Percentiles rank a stretch among this genome's conserved stretches.
These are phyloP conservation scores for Toxotes chatareus DNA, from an alignment of 2,113 vertebrate species.

Conservation along the genomic window DNA sequence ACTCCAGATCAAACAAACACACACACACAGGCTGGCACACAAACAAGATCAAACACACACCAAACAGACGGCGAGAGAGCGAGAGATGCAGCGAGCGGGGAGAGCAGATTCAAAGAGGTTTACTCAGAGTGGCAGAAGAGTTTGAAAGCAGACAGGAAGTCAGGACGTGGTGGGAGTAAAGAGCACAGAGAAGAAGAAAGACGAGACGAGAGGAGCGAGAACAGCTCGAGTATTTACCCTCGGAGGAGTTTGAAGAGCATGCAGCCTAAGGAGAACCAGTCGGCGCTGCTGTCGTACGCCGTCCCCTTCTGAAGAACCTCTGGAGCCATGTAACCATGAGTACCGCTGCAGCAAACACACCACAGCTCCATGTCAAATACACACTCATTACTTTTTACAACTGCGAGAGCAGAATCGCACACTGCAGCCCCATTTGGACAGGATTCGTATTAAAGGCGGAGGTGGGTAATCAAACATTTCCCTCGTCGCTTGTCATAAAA, in stretches of 20 bases:
- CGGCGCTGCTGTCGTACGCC: constrained; percentile 96
- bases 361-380: constrained; percentile 4
- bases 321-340: constrained; percentile 98
- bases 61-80: constrained; percentile 31
- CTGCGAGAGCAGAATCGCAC: background rate
- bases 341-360: constrained; percentile 85
- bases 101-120: constrained; percentile 48
- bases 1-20: constrained; percentile 79
- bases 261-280: constrained; percentile 99
- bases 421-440: background rate
- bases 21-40: constrained; percentile 24
- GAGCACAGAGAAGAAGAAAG: background rate
- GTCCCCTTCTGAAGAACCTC: constrained; percentile 99
- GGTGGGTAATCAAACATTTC: background rate
- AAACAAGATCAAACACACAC: constrained; percentile 61
- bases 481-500: background rate
- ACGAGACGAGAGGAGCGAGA: background rate
- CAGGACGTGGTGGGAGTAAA: background rate
- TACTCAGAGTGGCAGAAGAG: constrained; percentile 22
- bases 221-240: constrained; percentile 86
- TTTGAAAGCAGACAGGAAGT: constrained; percentile 45
- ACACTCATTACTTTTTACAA: background rate
- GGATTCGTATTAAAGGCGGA: background rate
- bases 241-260: constrained; percentile 99
- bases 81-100: constrained; percentile 19